Evolutionary conservation across 2,797 vertebrate species (phyloP).

Genomic region (Dromococcyx pavoninus): DNA sequence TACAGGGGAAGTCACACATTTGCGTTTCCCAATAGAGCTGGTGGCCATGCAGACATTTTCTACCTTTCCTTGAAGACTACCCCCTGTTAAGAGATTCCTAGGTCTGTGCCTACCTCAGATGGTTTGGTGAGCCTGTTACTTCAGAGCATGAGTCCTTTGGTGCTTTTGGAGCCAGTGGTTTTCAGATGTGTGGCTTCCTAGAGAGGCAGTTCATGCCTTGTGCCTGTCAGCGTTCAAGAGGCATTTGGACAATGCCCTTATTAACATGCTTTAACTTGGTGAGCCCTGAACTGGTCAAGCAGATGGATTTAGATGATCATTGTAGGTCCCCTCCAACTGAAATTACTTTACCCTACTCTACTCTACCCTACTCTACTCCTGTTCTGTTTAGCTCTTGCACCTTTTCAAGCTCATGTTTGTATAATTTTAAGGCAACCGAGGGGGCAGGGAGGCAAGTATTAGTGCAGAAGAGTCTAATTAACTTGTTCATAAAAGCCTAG

Average conservation of each 20-base stretch:
- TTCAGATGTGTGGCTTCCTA: not conserved
- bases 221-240: not conserved
- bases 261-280: not conserved
- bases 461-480: not conserved
- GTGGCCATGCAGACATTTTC: not conserved
- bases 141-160: not conserved
- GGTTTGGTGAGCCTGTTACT: not conserved
- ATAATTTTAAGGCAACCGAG: not conserved
- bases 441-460: not conserved
- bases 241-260: not conserved
- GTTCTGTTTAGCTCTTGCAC: not conserved
- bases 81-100: not conserved
- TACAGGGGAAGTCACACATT: not conserved
- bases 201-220: not conserved
- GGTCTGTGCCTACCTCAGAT: not conserved
- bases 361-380: not conserved
- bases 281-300: not conserved
- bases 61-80: not conserved
- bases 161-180: not conserved
- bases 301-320: not conserved
- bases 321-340: not conserved
- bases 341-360: not conserved
- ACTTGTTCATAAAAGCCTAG: not conserved
- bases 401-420: not conserved
- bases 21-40: not conserved